Evolutionary conservation across 2,113 vertebrate genomes (phyloP).

Genomic region (Sorex fumeus): DNA sequence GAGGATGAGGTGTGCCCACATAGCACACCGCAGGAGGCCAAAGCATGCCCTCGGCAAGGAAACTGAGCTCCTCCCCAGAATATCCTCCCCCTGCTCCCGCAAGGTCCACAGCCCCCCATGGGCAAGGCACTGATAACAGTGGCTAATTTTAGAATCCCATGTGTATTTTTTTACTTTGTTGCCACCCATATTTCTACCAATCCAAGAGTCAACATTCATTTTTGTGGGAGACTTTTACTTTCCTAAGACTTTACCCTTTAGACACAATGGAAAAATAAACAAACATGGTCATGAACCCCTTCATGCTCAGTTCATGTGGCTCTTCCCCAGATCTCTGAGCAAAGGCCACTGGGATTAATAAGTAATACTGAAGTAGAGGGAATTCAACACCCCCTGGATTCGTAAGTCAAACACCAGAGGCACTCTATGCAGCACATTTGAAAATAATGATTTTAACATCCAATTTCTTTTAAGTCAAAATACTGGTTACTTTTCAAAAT

Average conservation of each 20-base stretch:
- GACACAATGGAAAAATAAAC: conserved; percentile 73
- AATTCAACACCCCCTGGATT: conserved; percentile 81
- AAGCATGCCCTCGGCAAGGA: neutral
- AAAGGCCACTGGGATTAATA: conserved; percentile 86
- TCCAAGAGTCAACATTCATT: conserved; percentile 39
- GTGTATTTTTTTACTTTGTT: conserved; percentile 60
- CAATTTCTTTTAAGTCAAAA: conserved; percentile 59
- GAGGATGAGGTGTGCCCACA: neutral
- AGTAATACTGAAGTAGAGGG: conserved; percentile 84
- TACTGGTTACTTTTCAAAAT: conserved; percentile 35
- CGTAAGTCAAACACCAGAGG: conserved; percentile 81
- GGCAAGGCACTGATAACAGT: neutral
- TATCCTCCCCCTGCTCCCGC: neutral
- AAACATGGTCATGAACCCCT: conserved; percentile 67
- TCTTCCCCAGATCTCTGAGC: conserved; percentile 80
- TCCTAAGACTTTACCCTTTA: conserved; percentile 59
- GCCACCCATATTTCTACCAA: conserved; percentile 30
- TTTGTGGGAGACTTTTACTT: conserved; percentile 50
- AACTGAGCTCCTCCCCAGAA: neutral
- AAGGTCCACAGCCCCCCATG: neutral
- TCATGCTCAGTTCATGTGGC: conserved; percentile 68
- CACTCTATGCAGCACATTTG: conserved; percentile 34
- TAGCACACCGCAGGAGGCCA: neutral
- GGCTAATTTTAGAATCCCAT: conserved; percentile 67
- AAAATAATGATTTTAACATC: conserved; percentile 83